phyloP scores from a whole-genome alignment of 2,888 invertebrate species.

The Sarcophaga carnaria region DNA sequence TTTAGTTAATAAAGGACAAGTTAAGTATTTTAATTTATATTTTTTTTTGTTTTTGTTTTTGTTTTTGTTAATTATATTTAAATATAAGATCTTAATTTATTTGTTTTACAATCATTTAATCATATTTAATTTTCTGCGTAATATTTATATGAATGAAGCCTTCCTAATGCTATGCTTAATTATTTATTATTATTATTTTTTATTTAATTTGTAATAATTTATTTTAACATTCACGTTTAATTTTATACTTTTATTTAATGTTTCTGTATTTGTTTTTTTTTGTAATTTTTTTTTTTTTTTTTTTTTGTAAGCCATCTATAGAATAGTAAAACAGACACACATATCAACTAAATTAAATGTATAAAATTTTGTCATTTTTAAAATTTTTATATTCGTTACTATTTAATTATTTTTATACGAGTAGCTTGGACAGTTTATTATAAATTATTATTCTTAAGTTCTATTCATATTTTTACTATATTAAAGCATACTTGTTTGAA shows the following conservation, averaged over 20 bases:
- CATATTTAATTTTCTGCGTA: slow-evolving; percentile 33
- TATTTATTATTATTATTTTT: neutral
- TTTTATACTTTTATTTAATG: slow-evolving; percentile 18
- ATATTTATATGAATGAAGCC: slow-evolving; percentile 68
- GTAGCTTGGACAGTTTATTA: slow-evolving; percentile 23
- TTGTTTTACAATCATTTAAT: slow-evolving; percentile 57
- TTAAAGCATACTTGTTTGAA: slow-evolving; percentile 49
- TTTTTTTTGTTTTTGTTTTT: slow-evolving; percentile 55
- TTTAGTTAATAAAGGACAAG: slow-evolving; percentile 40
- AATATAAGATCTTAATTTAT: slow-evolving; percentile 56
- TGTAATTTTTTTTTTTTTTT: slow-evolving; percentile 13
- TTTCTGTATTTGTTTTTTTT: slow-evolving; percentile 35
- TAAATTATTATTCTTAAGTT: slow-evolving; percentile 5
- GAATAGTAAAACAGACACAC: slow-evolving; percentile 69
- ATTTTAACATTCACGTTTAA: slow-evolving; percentile 1
- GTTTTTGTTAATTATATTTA: slow-evolving; percentile 51
- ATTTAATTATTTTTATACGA: slow-evolving; percentile 15
- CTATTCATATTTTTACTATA: slow-evolving; percentile 36
- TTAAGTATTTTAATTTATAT: slow-evolving; percentile 38
- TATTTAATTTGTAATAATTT: too few species aligned
- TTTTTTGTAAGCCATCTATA: slow-evolving; percentile 70
- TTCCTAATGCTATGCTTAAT: slow-evolving; percentile 70
- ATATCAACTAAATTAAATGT: slow-evolving; percentile 48
- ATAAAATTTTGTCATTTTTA: slow-evolving; percentile 33
- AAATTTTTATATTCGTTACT: slow-evolving; percentile 7